Evolutionary conservation across 2,113 vertebrate genomes (phyloP).

Genomic region (Mus pahari): DNA sequence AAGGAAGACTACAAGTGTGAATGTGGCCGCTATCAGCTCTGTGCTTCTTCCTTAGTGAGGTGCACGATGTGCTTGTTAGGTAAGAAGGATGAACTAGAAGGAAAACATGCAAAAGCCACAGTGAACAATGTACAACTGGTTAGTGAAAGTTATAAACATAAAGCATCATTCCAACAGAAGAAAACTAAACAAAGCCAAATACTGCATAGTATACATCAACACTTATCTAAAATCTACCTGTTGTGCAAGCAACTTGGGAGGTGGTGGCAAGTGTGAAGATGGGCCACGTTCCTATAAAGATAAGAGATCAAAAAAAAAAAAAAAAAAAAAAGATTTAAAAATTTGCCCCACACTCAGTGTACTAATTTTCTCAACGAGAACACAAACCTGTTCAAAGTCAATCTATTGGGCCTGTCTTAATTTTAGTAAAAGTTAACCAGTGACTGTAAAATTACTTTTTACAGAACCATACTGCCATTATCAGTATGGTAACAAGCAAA

Average conservation of each 20-base stretch:
- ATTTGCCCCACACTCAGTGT: background rate
- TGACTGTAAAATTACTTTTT: background rate
- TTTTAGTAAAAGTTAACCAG: background rate
- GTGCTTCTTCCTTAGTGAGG: background rate
- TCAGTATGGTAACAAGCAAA: background rate
- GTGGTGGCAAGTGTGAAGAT: conserved; percentile 82
- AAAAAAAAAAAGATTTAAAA: background rate
- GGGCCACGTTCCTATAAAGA: conserved; percentile 86
- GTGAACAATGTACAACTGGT: background rate
- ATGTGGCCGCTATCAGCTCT: background rate
- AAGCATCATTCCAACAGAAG: background rate
- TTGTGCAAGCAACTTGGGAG: conserved; percentile 86
- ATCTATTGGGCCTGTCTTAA: background rate
- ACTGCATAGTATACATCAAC: background rate
- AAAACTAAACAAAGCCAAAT: background rate
- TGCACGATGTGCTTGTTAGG: background rate
- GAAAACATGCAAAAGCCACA: background rate
- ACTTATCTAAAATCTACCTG: conserved; percentile 82
- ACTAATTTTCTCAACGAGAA: background rate
- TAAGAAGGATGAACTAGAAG: background rate
- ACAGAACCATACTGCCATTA: background rate
- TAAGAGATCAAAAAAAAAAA: background rate
- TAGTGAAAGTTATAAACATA: conserved; percentile 3
- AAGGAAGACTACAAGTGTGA: background rate
- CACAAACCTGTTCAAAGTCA: background rate